phyloP scores from a whole-genome alignment of 2,888 invertebrate species.

The Aphelenchoides bicaudatus region DNA sequence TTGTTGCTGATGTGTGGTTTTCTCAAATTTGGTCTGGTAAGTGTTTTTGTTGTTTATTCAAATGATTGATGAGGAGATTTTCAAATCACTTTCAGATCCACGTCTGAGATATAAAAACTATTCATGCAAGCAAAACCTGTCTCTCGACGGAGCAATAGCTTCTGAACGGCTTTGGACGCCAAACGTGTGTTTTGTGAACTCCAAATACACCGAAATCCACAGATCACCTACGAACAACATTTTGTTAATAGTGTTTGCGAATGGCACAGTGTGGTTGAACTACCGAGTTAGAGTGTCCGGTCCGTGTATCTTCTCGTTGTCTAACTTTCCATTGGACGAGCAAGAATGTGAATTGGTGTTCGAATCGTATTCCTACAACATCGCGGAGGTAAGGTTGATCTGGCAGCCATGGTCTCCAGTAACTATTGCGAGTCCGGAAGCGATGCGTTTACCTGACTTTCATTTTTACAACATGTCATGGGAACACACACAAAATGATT shows the following conservation, averaged over 20 bases:
- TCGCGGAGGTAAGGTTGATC: conserved; percentile 42
- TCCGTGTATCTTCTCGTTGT: conserved; percentile 52
- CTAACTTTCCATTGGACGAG: conserved; percentile 54
- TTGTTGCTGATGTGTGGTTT: conserved; percentile 60
- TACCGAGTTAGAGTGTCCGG: conserved; percentile 58
- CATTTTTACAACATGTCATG: conserved; percentile 57
- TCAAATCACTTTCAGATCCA: too few species aligned
- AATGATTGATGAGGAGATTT: too few species aligned
- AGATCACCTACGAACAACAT: conserved; percentile 54
- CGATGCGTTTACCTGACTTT: conserved; percentile 54
- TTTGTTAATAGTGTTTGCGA: conserved; percentile 58
- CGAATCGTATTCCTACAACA: conserved; percentile 58
- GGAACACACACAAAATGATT: conserved; percentile 40
- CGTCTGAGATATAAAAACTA: conserved; percentile 53
- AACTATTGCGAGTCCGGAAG: conserved; percentile 53
- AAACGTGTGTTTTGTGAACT: conserved; percentile 52
- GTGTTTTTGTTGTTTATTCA: too few species aligned
- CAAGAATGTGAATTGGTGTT: conserved; percentile 57
- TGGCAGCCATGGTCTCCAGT: conserved; percentile 59
- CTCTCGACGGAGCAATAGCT: conserved; percentile 55
- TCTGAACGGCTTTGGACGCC: too few species aligned
- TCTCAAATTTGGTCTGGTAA: conserved; percentile 57
- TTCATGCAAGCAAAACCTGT: conserved; percentile 57
- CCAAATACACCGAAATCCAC: conserved; percentile 57
- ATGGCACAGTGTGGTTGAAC: conserved; percentile 58